These are phyloP conservation scores for Acrobeloides nanus DNA, from an alignment of 2,888 invertebrate species.

Conservation along the genomic window DNA sequence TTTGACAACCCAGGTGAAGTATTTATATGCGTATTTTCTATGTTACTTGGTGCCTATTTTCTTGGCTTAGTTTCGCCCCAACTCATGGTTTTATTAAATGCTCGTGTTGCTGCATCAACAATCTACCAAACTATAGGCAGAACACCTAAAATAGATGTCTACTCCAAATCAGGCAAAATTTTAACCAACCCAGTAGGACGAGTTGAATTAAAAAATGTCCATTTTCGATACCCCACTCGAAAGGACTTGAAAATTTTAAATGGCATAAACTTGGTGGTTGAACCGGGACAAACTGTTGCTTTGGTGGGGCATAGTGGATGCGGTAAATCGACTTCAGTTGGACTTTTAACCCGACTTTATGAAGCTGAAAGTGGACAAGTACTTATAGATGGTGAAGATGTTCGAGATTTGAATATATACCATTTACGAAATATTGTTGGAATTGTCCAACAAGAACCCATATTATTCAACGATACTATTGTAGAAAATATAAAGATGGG, in stretches of 20 bases:
- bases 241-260: slow-evolving; percentile 41
- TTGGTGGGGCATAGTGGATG: slow-evolving; percentile 66
- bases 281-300: slow-evolving; percentile 54
- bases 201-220: neutral
- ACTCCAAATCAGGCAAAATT: slow-evolving; percentile 25
- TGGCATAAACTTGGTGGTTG: slow-evolving; percentile 52
- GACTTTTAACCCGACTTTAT: slow-evolving; percentile 63
- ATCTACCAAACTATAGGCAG: slow-evolving; percentile 28
- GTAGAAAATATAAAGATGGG: slow-evolving; percentile 26
- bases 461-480: slow-evolving; percentile 30
- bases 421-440: slow-evolving; percentile 19
- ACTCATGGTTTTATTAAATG: slow-evolving; percentile 41
- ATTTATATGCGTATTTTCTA: slow-evolving; percentile 37
- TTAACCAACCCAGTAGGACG: slow-evolving; percentile 16
- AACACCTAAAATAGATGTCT: slow-evolving; percentile 29
- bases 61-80: slow-evolving; percentile 43
- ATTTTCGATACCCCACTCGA: slow-evolving; percentile 39
- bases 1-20: slow-evolving; percentile 34
- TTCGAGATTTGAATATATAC: slow-evolving; percentile 20
- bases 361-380: slow-evolving; percentile 23
- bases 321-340: slow-evolving; percentile 65
- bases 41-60: slow-evolving; percentile 39
- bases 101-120: slow-evolving; percentile 42
- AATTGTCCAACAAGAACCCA: slow-evolving; percentile 28
- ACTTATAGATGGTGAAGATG: slow-evolving; percentile 26